Conservation (phyloP, 2,797 vertebrate species). For the Rhinichthys osculus region DNA sequence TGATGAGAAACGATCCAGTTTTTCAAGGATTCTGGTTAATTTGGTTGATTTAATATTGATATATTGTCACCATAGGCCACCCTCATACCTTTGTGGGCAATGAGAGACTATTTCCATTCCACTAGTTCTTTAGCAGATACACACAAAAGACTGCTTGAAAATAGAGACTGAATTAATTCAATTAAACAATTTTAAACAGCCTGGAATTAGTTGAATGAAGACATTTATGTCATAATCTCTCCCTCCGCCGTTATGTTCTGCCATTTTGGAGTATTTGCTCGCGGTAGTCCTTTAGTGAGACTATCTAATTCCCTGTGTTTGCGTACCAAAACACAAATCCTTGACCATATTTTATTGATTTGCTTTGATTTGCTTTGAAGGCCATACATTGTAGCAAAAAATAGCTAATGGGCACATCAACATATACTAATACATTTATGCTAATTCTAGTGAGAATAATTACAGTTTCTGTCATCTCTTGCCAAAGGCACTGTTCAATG, state of each 20-base stretch:
- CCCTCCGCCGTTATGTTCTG: slow-evolving; percentile 19
- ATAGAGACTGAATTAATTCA: slow-evolving; percentile 31
- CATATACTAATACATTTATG: slow-evolving; percentile 38
- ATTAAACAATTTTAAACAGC: slow-evolving; percentile 37
- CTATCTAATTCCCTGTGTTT: slow-evolving; percentile 44
- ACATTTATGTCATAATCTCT: slow-evolving; percentile 38
- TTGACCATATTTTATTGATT: slow-evolving; percentile 27
- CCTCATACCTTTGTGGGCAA: not conserved
- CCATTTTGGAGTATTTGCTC: slow-evolving; percentile 30
- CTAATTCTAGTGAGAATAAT: slow-evolving; percentile 51
- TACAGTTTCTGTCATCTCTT: slow-evolving; percentile 39
- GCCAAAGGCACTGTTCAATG: slow-evolving; percentile 40
- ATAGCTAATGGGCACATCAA: slow-evolving; percentile 47
- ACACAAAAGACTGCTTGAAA: slow-evolving; percentile 29
- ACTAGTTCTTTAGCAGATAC: not conserved
- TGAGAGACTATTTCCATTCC: not conserved
- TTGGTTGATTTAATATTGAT: slow-evolving; percentile 61
- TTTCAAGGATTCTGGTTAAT: slow-evolving; percentile 52
- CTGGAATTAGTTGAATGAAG: slow-evolving; percentile 50
- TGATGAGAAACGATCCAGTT: slow-evolving; percentile 61
- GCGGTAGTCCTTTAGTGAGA: slow-evolving; percentile 10
- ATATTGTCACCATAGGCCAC: slow-evolving; percentile 51
- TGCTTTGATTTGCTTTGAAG: slow-evolving; percentile 28
- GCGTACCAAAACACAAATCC: slow-evolving; percentile 29
- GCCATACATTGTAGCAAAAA: slow-evolving; percentile 19